Conservation (phyloP, 2,888 invertebrate genomes). For the Cataglyphis albicans region DNA sequence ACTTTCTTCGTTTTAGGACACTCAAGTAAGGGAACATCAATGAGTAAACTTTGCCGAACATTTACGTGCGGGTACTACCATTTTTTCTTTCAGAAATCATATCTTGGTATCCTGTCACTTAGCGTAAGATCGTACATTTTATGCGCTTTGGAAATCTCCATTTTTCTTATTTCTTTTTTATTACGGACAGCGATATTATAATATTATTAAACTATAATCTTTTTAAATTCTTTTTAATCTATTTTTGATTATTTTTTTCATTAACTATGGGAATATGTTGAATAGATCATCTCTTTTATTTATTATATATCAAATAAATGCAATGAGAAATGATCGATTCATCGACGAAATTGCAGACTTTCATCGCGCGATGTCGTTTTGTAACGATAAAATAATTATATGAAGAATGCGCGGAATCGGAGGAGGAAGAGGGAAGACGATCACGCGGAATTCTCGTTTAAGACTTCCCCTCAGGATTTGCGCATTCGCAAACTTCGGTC, state of each 20-base stretch:
- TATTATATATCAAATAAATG: neutral
- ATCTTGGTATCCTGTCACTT: neutral
- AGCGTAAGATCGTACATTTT: neutral
- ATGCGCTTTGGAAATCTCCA: neutral
- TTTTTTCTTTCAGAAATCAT: slow-evolving; percentile 10
- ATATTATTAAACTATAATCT: neutral
- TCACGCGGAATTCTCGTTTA: slow-evolving; percentile 54
- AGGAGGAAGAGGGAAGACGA: slow-evolving; percentile 23
- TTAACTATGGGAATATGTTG: neutral
- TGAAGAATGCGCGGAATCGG: slow-evolving; percentile 47
- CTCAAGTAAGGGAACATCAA: slow-evolving; percentile 21
- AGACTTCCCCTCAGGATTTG: slow-evolving; percentile 57
- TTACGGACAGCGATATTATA: neutral
- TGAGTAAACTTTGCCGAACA: slow-evolving; percentile 20
- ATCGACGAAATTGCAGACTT: slow-evolving; percentile 17
- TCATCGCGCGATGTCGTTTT: slow-evolving; percentile 29
- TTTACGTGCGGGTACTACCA: slow-evolving; percentile 5
- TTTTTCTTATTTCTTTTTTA: neutral
- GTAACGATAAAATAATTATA: slow-evolving; percentile 53
- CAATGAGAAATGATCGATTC: neutral
- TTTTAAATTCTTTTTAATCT: neutral
- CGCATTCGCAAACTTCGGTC: slow-evolving; percentile 53
- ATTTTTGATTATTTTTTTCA: neutral
- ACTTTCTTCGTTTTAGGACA: slow-evolving; percentile 44
- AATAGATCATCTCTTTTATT: neutral